Base-by-base conservation (phyloP, 2,113 vertebrate species). In the Rhadina sibilatrix region DNA sequence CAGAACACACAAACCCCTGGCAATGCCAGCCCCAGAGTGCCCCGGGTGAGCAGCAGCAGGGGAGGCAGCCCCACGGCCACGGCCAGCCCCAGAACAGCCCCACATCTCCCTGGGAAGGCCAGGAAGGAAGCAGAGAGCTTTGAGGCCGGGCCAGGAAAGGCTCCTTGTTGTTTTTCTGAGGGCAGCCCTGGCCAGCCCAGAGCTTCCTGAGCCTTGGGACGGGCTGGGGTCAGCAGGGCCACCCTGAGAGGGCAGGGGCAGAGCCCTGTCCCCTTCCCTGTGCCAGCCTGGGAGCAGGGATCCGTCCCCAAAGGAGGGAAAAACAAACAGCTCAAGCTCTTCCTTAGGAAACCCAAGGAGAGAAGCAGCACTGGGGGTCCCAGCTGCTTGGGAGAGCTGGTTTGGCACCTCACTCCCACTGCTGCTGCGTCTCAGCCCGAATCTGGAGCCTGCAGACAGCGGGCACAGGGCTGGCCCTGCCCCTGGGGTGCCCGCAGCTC, bases 81-180 rank as follows among this genome's bases (percentile, higher is more conserved):
- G 40, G 12, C 40, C 40, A 40, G 40, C 57, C 57, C 52, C 52
- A 12, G 52, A 15, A 13, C 54, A 57, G 56, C 56, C 56, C 56
- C 33, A 59, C 33, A 15, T 3, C 22, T 24, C 56, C 33, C 56
- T 59, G 33, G 7, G 24, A 59, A 59, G 3, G 72, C 65, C 22
- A 95, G 96, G 94, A 96, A 97, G 97, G 97, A 97, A 97, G 72
- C 64, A 4, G 11, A 63, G 10, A 19, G 92, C 92, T 90, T 20
- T 47, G 85, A 93, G 93, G 80, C 49, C 2, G 5, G 57, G 94
- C 92, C 84, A 92, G 95, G 90, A 96, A 95, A 89, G 80, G 92
- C 57, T 63, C 64, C n/a, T 87, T 33, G 72, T 77, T 93, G 44
- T 80, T 83, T n/a, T 44, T 18, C 25, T 46, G 71, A 87, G 82